Evolutionary conservation across 2,888 invertebrate genomes (phyloP).

Genomic region (Cactoblastis cactorum): DNA sequence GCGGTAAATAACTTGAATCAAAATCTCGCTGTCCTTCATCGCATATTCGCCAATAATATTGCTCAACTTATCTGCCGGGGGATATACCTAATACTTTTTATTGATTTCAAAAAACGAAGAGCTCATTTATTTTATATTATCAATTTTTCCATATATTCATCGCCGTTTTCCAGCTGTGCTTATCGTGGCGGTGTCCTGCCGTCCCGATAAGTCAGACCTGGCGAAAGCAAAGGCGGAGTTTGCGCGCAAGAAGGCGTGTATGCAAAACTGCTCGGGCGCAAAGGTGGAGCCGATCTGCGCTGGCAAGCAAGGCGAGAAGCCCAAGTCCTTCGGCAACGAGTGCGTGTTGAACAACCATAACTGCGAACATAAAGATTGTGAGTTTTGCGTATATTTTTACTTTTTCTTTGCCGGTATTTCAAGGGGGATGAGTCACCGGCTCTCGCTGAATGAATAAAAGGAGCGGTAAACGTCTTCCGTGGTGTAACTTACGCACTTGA

Average conservation of each 20-base stretch:
- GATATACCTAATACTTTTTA: no score
- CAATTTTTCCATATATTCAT: neutral
- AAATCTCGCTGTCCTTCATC: no score
- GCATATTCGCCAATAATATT: no score
- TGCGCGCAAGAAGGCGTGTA: slow-evolving; percentile 75
- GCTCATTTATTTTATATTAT: no score
- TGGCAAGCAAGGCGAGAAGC: slow-evolving; percentile 76
- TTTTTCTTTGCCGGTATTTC: no score
- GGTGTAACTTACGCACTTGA: no score
- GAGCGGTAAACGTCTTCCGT: no score
- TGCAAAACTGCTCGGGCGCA: slow-evolving; percentile 70
- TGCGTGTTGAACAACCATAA: slow-evolving; percentile 83
- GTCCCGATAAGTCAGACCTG: slow-evolving; percentile 79
- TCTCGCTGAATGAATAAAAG: no score
- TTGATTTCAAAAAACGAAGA: no score
- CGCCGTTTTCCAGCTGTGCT: slow-evolving; percentile 50
- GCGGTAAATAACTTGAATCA: no score
- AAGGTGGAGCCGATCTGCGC: slow-evolving; percentile 81
- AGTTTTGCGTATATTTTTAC: slow-evolving; percentile 39
- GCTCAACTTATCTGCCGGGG: no score
- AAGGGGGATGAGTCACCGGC: no score
- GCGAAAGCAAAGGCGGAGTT: slow-evolving; percentile 80
- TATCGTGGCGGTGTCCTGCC: slow-evolving; percentile 60
- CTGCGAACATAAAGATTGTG: slow-evolving; percentile 82
- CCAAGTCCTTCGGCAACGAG: slow-evolving; percentile 81